Evolutionary conservation across 1,140 invertebrate genomes (phyloP), one percentile per base, ranked within the genome.

Genomic region (Leguminivora glycinivorella): DNA sequence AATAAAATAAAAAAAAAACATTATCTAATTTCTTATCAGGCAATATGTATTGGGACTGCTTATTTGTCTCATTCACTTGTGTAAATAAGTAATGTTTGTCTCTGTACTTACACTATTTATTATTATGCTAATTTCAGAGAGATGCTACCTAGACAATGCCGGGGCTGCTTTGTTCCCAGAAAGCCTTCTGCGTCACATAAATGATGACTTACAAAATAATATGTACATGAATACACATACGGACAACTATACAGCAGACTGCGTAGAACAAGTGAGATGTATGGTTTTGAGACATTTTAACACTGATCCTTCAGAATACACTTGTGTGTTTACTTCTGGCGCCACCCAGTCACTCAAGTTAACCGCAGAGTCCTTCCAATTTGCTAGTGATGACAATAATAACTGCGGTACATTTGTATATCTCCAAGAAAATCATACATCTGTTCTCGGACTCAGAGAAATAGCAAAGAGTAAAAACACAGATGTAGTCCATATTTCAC

Each of bases 381-480:
- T 95, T 84, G 72, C 70, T 38, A 63, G 68, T 58, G 71, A 83
- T 70, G 67, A 77, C 70, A 66, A 75, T 14, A 66, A 73, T 70
- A 74, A 87, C 58, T 72, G 75, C 75, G 96, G 96, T 19, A 89
- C 93, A 52, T 97, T 98, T 86, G 94, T 95, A 17, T 98, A 99
- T 84, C 91, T 96, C 43, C 93, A 95, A 81, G 98, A 99, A 83
- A 99, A 97, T 86, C 98, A 99, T 83, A 99, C 98, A 1, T 99
- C 98, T 4, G 97, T 98, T 1, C 92, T 99, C 72, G 98, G 98
- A 17, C 96, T 99, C 94, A 92, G 98, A 84, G 96, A 96, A 90
- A 72, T 94, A 73, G 89, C 90, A 0, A 71, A 88, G 67, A 85
- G 89, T 34, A 93, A 90, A 69, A 90, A 89, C 78, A 92, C 89